Conservation (phyloP, 2,888 invertebrate species). For the Miltochrista miniata region DNA sequence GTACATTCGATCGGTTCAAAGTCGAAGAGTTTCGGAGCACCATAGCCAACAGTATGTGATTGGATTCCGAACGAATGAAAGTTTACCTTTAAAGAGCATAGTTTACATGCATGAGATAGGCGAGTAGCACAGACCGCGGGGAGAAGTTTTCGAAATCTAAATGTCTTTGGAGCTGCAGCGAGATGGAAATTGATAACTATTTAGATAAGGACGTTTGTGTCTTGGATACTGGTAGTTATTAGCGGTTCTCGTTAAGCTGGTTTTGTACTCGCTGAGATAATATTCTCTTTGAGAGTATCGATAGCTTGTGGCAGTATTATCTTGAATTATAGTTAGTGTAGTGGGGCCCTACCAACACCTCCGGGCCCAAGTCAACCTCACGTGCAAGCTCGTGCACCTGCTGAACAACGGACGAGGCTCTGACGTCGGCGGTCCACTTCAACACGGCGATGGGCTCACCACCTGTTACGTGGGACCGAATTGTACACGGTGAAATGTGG, state of each 20-base stretch:
- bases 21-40: slow-evolving; percentile 55
- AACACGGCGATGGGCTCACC: too few relatives aligned
- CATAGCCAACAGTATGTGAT: slow-evolving; percentile 62
- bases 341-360: too few relatives aligned
- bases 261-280: not conserved
- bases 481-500: too few relatives aligned
- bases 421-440: too few relatives aligned
- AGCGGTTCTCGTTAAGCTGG: not conserved
- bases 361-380: too few relatives aligned
- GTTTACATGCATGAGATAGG: slow-evolving; percentile 36
- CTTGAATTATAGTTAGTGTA: too few relatives aligned
- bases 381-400: too few relatives aligned
- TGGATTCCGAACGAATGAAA: slow-evolving; percentile 66
- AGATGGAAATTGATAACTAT: slow-evolving; percentile 20
- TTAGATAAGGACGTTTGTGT: slow-evolving; percentile 11
- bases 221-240: not conserved
- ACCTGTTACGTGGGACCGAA: too few relatives aligned
- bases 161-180: slow-evolving; percentile 25
- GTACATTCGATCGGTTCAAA: slow-evolving; percentile 52
- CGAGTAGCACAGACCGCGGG: slow-evolving; percentile 10
- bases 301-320: not conserved
- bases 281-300: not conserved
- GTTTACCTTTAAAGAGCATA: slow-evolving; percentile 65
- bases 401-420: too few relatives aligned
- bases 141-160: slow-evolving; percentile 30